Conservation (phyloP, 2,113 vertebrate genomes). For the Gopherus flavomarginatus region DNA sequence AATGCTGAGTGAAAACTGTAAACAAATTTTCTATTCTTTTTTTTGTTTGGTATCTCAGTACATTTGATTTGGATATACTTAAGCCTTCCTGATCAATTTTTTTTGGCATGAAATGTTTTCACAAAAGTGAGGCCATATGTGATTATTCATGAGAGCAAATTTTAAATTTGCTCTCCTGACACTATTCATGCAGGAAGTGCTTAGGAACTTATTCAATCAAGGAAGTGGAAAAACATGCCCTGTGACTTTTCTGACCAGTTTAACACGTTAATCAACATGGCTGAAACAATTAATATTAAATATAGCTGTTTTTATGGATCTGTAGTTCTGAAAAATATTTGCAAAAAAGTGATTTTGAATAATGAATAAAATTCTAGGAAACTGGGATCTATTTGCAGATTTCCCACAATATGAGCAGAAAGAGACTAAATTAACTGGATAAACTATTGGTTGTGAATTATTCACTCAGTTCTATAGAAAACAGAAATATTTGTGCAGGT, state of each 20-base stretch:
- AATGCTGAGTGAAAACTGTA: not conserved
- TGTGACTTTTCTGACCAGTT: not conserved
- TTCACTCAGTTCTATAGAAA: not conserved
- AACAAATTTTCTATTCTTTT: not conserved
- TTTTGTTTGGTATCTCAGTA: not conserved
- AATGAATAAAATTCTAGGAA: not conserved
- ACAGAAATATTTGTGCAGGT: not conserved
- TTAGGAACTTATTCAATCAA: not conserved
- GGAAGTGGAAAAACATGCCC: not conserved
- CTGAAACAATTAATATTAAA: not conserved
- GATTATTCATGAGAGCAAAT: not conserved
- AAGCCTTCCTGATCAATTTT: not conserved
- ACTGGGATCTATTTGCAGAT: not conserved
- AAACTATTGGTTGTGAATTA: not conserved
- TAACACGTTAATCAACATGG: not conserved
- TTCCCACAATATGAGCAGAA: not conserved
- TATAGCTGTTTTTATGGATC: not conserved
- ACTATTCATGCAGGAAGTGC: not conserved
- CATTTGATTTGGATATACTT: not conserved
- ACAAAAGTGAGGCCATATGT: not conserved
- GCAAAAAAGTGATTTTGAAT: not conserved
- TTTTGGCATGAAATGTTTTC: not conserved
- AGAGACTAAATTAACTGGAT: not conserved
- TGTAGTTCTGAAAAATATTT: not conserved
- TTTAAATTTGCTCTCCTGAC: not conserved